Conservation (phyloP, 2,113 vertebrate genomes). For the Vicugna pacos region DNA sequence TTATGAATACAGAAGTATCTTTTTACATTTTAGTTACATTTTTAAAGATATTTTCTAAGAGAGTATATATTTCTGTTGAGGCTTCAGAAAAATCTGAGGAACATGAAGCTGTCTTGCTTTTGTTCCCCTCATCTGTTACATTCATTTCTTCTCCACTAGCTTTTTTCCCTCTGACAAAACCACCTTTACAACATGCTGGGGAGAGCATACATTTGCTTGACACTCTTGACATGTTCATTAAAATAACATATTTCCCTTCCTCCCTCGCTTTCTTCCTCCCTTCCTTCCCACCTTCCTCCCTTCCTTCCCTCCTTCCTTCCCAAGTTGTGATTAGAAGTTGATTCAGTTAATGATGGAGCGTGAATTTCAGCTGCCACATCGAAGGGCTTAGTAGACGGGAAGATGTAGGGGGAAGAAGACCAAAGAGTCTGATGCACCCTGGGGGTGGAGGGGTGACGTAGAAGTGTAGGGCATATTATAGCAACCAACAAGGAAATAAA, state of each 20-base stretch:
- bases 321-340: not conserved
- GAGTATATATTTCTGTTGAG: not conserved
- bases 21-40: not conserved
- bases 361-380: not conserved
- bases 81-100: not conserved
- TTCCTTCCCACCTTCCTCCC: no score
- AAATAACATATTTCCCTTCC: not conserved
- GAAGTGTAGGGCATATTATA: not conserved
- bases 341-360: not conserved
- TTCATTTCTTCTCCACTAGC: not conserved
- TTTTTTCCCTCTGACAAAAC: not conserved
- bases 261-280: no score
- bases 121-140: not conserved
- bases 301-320: no score
- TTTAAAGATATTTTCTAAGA: not conserved
- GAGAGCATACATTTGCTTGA: not conserved
- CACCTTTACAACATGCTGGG: not conserved
- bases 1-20: not conserved
- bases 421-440: no score
- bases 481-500: not conserved
- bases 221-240: not conserved
- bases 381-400: not conserved
- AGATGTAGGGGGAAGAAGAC: not conserved
- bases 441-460: no score
- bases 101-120: not conserved